These are phyloP conservation scores for Sigmodon hispidus DNA, from an alignment of 2,113 vertebrate genomes.

Conservation along the genomic window DNA sequence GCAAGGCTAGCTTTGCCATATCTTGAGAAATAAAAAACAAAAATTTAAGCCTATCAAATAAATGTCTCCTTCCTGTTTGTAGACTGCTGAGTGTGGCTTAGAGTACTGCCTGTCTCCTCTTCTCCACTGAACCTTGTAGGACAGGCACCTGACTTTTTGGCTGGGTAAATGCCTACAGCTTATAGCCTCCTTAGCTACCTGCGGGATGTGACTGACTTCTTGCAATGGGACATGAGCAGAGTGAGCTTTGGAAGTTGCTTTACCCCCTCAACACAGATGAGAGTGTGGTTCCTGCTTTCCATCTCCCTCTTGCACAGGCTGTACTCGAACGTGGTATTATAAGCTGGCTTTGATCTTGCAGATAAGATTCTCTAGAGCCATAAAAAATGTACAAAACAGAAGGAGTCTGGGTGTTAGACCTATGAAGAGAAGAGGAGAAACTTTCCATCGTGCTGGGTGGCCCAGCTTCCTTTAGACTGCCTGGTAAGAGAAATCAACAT, in stretches of 20 bases:
- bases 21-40: slow-evolving; percentile 48
- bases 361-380: neutral
- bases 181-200: neutral
- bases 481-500: neutral
- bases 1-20: neutral
- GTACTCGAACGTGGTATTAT: too few relatives aligned
- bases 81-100: neutral
- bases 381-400: neutral
- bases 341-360: neutral
- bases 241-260: neutral
- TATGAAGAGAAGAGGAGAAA: neutral
- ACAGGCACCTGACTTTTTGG: neutral
- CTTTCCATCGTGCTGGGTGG: neutral
- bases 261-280: neutral
- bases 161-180: neutral
- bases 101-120: neutral
- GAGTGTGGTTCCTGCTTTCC: neutral
- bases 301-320: neutral
- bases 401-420: neutral
- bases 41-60: neutral
- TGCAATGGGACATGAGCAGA: neutral
- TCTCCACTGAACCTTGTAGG: neutral
- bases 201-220: neutral
- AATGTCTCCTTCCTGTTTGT: neutral
- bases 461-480: neutral